Percentiles rank a stretch among this genome's conserved stretches.
phyloP scores from a whole-genome alignment of 2,113 vertebrate species.

The Vulpes lagopus region DNA sequence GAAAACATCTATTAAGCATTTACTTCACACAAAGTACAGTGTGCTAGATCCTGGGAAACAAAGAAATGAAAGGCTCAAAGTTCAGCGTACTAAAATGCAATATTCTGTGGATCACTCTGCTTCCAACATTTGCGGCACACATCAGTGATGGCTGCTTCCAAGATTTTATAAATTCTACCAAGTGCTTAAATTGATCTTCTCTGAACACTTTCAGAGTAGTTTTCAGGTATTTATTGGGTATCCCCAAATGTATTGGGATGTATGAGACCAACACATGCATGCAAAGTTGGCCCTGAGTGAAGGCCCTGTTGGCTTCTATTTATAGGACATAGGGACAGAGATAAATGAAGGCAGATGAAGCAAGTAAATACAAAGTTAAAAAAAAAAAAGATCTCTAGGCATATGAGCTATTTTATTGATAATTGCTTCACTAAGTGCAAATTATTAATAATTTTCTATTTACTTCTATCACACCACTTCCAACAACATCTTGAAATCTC shows the following conservation, averaged over 20 bases:
- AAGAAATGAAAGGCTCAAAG: not conserved
- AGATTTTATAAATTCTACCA: not conserved
- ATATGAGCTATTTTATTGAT: not conserved
- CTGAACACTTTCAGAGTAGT: not conserved
- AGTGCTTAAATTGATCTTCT: not conserved
- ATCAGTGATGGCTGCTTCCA: not conserved
- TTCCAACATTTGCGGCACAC: not conserved
- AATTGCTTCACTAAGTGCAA: not conserved
- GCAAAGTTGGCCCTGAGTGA: not conserved
- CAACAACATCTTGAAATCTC: not conserved
- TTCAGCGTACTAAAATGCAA: not conserved
- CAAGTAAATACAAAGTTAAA: not conserved
- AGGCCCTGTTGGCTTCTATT: not conserved
- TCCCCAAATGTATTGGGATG: not conserved
- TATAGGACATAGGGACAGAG: not conserved
- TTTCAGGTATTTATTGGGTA: not conserved
- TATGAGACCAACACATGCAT: not conserved
- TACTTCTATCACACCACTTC: not conserved
- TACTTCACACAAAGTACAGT: not conserved
- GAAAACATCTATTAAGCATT: constrained; percentile 13
- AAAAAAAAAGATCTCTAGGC: not conserved
- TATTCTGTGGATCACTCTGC: not conserved
- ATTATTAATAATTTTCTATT: not conserved
- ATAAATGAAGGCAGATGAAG: not conserved
- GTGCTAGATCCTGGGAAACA: not conserved